Evolutionary conservation across 2,113 vertebrate genomes (phyloP).

Genomic region (Callipepla californica): DNA sequence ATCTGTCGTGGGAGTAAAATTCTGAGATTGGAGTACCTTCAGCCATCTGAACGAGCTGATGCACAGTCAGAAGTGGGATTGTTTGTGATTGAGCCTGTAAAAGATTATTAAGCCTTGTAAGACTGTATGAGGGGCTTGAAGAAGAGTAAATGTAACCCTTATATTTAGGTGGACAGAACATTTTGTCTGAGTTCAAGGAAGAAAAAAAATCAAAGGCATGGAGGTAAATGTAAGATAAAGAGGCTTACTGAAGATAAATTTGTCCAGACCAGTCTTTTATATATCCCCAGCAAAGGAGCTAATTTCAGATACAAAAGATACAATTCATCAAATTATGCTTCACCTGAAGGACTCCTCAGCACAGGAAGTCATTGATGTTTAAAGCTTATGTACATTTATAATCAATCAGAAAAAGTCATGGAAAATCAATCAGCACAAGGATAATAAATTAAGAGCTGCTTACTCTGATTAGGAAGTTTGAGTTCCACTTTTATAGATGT

Average conservation of each 20-base stretch:
- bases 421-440: neutral
- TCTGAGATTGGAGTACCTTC: neutral
- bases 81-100: neutral
- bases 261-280: neutral
- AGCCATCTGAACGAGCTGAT: neutral
- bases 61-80: neutral
- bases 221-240: neutral
- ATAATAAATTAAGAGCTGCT: neutral
- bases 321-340: neutral
- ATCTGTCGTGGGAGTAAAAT: neutral
- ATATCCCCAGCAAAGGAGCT: neutral
- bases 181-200: slow-evolving; percentile 23
- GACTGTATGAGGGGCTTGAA: neutral
- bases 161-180: neutral
- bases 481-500: neutral
- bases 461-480: neutral
- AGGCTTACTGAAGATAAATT: slow-evolving; percentile 23
- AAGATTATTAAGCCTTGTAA: neutral
- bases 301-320: neutral
- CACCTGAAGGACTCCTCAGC: neutral
- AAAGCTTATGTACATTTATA: neutral
- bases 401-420: neutral
- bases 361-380: neutral
- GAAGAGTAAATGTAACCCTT: neutral
- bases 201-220: slow-evolving; percentile 7